Evolutionary conservation across 2,888 invertebrate species (phyloP).

Genomic region (Choristoneura rosaceana): DNA sequence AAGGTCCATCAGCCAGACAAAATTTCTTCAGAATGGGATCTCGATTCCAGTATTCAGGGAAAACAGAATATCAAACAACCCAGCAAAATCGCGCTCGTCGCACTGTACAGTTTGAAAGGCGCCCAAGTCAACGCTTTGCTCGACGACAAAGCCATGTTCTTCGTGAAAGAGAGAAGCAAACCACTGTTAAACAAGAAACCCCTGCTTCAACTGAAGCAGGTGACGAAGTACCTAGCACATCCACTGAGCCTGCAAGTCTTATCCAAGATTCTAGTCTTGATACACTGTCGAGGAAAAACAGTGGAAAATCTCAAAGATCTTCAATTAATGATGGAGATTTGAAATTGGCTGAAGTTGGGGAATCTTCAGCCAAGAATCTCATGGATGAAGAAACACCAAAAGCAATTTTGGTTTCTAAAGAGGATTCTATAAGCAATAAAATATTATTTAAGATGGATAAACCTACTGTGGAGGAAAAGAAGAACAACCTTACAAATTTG

Average conservation of each 20-base stretch:
- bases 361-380: constrained; percentile 72
- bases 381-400: constrained; percentile 72
- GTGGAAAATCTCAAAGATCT: constrained; percentile 85
- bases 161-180: constrained; percentile 90
- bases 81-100: constrained; percentile 95
- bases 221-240: constrained; percentile 67
- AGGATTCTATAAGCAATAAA: constrained; percentile 80
- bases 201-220: constrained; percentile 59
- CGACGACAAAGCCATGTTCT: constrained; percentile 95
- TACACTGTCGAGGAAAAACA: constrained; percentile 81
- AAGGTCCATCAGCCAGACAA: constrained; percentile 94
- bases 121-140: constrained; percentile 98
- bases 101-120: constrained; percentile 97
- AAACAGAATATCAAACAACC: constrained; percentile 99
- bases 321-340: constrained; percentile 69
- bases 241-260: constrained; percentile 58
- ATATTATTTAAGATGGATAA: constrained; percentile 78
- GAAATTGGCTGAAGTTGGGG: constrained; percentile 64
- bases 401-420: constrained; percentile 75
- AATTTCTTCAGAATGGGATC: constrained; percentile 99
- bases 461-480: constrained; percentile 71
- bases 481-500: constrained; percentile 74
- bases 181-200: constrained; percentile 64
- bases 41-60: constrained; percentile 96
- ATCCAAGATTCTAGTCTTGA: constrained; percentile 60